phyloP scores from a whole-genome alignment of 2,113 vertebrate species.

The Glareola pratincola region DNA sequence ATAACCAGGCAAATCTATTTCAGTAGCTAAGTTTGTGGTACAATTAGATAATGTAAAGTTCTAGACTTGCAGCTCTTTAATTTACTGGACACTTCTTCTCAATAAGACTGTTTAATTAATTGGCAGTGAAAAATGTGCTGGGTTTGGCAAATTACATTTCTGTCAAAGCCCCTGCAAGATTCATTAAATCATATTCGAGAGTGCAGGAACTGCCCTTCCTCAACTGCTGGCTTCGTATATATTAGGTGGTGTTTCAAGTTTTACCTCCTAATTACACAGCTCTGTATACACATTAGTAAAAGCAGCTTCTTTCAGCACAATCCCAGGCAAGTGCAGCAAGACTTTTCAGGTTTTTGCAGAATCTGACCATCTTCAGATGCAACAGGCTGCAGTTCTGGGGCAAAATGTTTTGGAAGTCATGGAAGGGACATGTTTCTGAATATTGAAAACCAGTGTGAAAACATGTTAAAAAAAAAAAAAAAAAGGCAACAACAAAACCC shows the following conservation, averaged over 20 bases:
- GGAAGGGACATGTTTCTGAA: background rate
- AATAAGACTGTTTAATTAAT: constrained; percentile 58
- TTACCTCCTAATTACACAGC: background rate
- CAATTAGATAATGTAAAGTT: constrained; percentile 60
- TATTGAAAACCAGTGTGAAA: background rate
- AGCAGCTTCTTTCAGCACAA: background rate
- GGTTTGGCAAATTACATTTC: constrained; percentile 63
- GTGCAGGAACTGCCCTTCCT: constrained; percentile 5
- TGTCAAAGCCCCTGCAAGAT: constrained; percentile 39
- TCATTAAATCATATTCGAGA: constrained; percentile 46
- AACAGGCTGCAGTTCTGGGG: background rate
- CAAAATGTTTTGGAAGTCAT: background rate
- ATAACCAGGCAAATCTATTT: background rate
- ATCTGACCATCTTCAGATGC: background rate
- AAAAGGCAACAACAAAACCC: background rate
- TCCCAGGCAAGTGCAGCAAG: background rate
- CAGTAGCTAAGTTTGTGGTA: constrained; percentile 10
- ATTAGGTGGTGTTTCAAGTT: background rate
- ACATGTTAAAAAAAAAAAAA: background rate
- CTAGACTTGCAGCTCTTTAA: constrained; percentile 38
- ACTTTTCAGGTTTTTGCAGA: background rate
- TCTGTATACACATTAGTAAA: background rate
- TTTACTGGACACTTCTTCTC: constrained; percentile 52
- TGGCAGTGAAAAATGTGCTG: constrained; percentile 59
- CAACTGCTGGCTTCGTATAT: background rate